Base-by-base conservation (phyloP, 2,113 vertebrate genomes). In the Brachyhypopomus occidentalis region DNA sequence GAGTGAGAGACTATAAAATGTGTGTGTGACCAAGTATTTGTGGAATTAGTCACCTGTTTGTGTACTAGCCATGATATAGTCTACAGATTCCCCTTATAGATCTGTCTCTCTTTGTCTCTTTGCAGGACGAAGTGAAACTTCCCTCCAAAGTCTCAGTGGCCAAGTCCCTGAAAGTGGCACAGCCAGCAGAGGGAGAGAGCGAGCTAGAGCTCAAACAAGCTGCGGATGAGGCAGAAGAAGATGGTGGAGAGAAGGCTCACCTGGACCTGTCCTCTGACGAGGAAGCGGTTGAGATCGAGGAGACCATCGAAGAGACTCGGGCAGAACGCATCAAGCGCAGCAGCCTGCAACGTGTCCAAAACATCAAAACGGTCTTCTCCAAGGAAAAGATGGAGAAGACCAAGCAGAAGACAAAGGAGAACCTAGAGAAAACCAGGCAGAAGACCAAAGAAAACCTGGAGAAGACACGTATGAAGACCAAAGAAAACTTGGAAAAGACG, bases 311-410 rank as follows among this genome's bases (percentile, higher is more conserved):
- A 85, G 97, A 97, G 88, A 92, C 97, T 16, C 94, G 97, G 2
- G 96, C 97, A 1, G 96, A 97, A 77, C 95, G 96, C 77, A 97
- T 98, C 90, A 97, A 97, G 86, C 95, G 95, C 62, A 99, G 96
- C 1, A 96, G 97, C 82, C 92, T 98, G 90, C 95, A 96, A 75
- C 95, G 95, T 4, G 95, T 98, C 72, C 96, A 98, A 82, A 96
- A 89, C 92, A 94, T 98, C 85, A 99, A 98, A 92, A 98, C 97
- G 16, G 98, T 94, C 30, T 99, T 99, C 88, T 98, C 97, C 73
- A 98, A 95, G 89, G 95, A 97, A 64, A 98, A 97, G 88, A 94
- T 94, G 64, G 90, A 96, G 88, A 87, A 87, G 74, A 87, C 83
- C 63, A 87, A 87, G 38, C 86, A 87, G 58, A 87, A 87, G 70